Evolutionary conservation across 2,888 invertebrate species (phyloP).

Genomic region (Lycaena phlaeas): DNA sequence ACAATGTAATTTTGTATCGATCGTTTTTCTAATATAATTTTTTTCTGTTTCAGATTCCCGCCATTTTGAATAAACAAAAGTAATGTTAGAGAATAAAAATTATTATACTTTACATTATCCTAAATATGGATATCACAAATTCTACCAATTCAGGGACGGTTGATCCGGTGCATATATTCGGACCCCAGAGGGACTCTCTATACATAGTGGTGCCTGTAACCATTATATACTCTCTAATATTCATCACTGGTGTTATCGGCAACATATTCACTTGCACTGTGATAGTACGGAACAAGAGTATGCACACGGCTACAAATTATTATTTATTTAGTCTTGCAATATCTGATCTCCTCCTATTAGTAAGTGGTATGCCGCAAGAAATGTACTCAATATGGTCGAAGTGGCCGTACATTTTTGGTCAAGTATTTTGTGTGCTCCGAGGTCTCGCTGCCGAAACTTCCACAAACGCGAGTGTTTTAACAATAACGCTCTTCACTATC

Average conservation of each 20-base stretch:
- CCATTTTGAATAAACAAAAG: not conserved
- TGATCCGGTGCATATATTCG: slow-evolving; percentile 45
- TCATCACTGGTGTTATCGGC: slow-evolving; percentile 84
- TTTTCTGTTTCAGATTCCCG: not conserved
- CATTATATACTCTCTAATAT: slow-evolving; percentile 82
- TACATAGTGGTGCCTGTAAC: slow-evolving; percentile 81
- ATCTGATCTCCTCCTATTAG: slow-evolving; percentile 83
- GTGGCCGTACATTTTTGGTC: slow-evolving; percentile 85
- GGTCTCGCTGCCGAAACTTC: slow-evolving; percentile 87
- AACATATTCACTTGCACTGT: slow-evolving; percentile 90
- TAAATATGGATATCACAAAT: slow-evolving; percentile 9
- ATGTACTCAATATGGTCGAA: slow-evolving; percentile 84
- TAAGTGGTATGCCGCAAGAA: slow-evolving; percentile 88
- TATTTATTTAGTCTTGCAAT: slow-evolving; percentile 90
- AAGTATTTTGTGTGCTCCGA: slow-evolving; percentile 83
- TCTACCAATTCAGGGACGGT: slow-evolving; percentile 21
- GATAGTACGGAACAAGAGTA: slow-evolving; percentile 84
- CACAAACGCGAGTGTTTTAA: slow-evolving; percentile 83
- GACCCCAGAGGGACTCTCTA: slow-evolving; percentile 68
- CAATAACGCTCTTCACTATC: slow-evolving; percentile 88
- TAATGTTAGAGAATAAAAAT: not conserved
- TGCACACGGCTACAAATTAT: slow-evolving; percentile 87
- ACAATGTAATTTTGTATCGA: too few relatives aligned
- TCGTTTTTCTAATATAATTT: not conserved
- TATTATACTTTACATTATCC: not conserved